Conservation (phyloP, 2,888 invertebrate genomes). For the Rotaria socialis region DNA sequence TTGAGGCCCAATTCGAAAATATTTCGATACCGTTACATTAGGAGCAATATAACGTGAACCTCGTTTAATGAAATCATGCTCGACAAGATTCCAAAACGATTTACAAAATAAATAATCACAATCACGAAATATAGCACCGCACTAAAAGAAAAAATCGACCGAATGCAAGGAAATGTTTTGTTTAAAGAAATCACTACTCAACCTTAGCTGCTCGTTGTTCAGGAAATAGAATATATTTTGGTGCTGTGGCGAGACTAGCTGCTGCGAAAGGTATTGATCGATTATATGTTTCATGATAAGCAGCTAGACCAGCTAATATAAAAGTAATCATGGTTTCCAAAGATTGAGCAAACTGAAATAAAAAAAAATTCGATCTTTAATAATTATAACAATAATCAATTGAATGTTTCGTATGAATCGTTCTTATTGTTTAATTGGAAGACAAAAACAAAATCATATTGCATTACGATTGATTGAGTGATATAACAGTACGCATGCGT, state of each 20-base stretch:
- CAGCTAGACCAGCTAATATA: not conserved
- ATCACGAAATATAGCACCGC: conserved; percentile 84
- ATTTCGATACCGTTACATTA: conserved; percentile 32
- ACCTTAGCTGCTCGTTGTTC: conserved; percentile 72
- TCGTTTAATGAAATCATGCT: conserved; percentile 55
- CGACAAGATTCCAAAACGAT: conserved; percentile 69
- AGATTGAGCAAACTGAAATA: conserved; percentile 7
- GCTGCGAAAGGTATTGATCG: not conserved
- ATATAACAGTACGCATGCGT: too few relatives aligned
- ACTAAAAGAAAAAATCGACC: conserved; percentile 56
- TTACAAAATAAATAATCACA: conserved; percentile 91
- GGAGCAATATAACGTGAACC: conserved; percentile 47
- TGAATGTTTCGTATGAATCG: too few relatives aligned
- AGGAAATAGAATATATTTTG: conserved; percentile 78
- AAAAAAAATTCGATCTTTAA: not conserved
- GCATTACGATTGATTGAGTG: too few relatives aligned
- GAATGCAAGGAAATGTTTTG: too few relatives aligned
- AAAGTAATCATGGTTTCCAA: not conserved
- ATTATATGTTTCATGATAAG: conserved; percentile 25
- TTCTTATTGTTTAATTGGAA: too few relatives aligned
- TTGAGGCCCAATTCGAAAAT: not conserved
- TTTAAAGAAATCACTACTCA: not conserved
- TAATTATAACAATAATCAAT: too few relatives aligned
- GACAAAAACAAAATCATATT: too few relatives aligned
- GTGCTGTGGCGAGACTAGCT: not conserved